phyloP scores from a whole-genome alignment of 2,797 vertebrate genomes.

The Tinamus major region DNA sequence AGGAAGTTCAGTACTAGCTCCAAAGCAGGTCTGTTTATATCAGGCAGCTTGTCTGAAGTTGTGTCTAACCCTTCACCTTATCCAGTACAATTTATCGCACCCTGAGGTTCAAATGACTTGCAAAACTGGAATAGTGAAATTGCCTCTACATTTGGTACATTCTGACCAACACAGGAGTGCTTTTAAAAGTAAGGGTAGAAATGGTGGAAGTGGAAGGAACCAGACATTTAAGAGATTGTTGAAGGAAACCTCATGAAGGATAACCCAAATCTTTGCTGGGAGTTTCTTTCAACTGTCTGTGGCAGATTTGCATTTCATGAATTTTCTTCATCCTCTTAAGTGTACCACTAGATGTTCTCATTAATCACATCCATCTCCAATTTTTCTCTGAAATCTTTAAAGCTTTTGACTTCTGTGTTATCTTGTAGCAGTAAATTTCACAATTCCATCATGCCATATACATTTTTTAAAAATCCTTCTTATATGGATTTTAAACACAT shows the following conservation, averaged over 20 bases:
- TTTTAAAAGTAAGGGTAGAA: background rate
- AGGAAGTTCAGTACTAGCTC: background rate
- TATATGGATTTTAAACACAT: background rate
- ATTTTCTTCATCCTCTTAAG: background rate
- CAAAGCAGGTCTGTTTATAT: background rate
- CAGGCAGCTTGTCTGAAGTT: background rate
- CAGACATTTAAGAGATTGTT: background rate
- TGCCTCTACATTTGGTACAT: background rate
- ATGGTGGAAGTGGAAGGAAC: accelerated
- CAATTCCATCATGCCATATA: background rate
- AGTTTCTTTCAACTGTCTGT: background rate
- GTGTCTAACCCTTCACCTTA: background rate
- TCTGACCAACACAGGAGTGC: background rate
- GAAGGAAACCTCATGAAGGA: background rate
- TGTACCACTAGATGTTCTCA: background rate
- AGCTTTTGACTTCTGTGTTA: background rate
- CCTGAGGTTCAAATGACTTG: background rate
- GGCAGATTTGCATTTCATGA: background rate
- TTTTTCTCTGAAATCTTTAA: background rate
- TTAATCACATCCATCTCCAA: background rate
- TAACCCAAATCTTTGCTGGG: background rate
- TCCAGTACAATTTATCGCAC: background rate
- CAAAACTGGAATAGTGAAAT: background rate
- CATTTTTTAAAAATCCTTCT: background rate
- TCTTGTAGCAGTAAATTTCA: background rate